phyloP scores from a whole-genome alignment of 2,797 vertebrate species.

The Myioborus miniatus region DNA sequence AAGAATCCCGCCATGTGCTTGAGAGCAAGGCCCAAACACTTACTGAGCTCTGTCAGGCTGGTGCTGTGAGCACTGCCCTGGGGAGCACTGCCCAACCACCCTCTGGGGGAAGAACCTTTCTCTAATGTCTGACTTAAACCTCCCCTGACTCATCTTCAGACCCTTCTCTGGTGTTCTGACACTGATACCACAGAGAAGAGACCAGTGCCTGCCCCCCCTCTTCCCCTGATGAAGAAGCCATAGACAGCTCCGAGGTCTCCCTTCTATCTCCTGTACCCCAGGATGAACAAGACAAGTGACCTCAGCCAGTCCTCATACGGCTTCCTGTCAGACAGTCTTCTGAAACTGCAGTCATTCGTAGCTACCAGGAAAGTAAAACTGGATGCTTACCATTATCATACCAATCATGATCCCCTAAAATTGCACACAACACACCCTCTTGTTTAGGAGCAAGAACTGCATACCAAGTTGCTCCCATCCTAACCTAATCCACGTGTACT shows the following conservation, averaged over 20 bases:
- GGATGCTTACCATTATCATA: not conserved
- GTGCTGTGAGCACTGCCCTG: not conserved
- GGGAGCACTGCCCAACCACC: fast-evolving
- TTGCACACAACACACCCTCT: not conserved
- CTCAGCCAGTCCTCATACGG: not conserved
- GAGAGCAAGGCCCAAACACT: not conserved
- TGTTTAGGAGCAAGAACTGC: not conserved
- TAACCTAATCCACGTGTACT: not conserved
- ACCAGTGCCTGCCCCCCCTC: not conserved
- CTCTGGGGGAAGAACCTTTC: not conserved
- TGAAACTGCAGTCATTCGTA: not conserved
- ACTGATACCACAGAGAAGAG: not conserved
- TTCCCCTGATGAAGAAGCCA: no score
- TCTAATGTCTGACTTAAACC: not conserved
- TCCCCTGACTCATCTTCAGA: not conserved
- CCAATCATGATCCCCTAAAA: not conserved
- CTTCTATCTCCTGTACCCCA: not conserved
- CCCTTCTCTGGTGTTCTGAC: no score
- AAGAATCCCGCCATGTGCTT: fast-evolving
- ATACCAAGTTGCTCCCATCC: not conserved
- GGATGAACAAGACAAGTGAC: not conserved
- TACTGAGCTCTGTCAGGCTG: not conserved
- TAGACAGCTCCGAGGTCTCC: no score
- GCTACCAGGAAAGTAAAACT: not conserved
- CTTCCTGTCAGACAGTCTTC: not conserved